Base-by-base conservation (phyloP, 2,797 vertebrate species). In the Columba guinea region DNA sequence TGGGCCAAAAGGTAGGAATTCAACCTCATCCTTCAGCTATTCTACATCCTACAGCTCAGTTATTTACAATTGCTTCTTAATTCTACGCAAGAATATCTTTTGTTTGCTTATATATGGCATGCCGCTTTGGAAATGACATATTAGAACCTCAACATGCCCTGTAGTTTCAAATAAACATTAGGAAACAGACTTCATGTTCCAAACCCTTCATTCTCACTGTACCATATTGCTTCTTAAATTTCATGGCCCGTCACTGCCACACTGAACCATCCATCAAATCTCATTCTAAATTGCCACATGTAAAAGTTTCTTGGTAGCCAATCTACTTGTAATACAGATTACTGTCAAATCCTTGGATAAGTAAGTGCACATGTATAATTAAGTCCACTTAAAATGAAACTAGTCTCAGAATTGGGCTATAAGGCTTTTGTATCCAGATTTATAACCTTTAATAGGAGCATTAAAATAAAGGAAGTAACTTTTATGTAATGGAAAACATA, bases 311-410 rank as follows among this genome's bases (percentile, higher is more conserved):
- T 15, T 77, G 58, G 19, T 28, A 63, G 30, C 37, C 73, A 28
- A 3, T 15, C 35, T 1, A 15, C 35, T 11, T 28, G 32, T 51
- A 49, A 51, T 4, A 26, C 22, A 69, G 49, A 64, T 74, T 51
- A 35, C 58, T 63, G 5, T 6, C 73, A 74, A 83, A 69, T 19
- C 67, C n/a, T 13, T 3, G 52, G 24, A 14, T 52, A 94, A 89
- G 22, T 51, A 46, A 78, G 26, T 52, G 65, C 62, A 78, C 19
- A 18, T 56, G 74, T 30, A 63, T 23, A 77, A 86, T 41, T 46
- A 85, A 92, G 34, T 13, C 58, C 70, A 64, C 27, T 60, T 27
- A 37, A 90, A 91, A 84, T 41, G 19, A 81, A 90, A 81, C 53
- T 10, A 27, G 14, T 27, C 59, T 75, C 35, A 53, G 49, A 86